phyloP scores from a whole-genome alignment of 2,113 vertebrate species.

The Saguinus imperator region DNA sequence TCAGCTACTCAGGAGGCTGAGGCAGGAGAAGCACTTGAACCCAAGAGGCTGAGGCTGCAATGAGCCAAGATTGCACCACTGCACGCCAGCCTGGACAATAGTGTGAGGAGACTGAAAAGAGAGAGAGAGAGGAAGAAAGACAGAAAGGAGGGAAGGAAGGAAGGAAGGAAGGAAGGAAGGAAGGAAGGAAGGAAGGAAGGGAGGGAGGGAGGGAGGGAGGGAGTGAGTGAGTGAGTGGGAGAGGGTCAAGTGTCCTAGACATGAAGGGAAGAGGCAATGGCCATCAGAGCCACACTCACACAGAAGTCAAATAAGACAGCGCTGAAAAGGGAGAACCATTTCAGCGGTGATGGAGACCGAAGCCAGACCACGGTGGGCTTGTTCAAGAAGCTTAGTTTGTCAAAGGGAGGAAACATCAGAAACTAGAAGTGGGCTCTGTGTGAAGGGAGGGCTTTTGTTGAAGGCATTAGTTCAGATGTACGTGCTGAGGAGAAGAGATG shows the following conservation, averaged over 20 bases:
- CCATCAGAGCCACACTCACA: background rate
- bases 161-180: no score
- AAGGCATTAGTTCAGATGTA: slow-evolving; percentile 28
- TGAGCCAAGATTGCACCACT: no score
- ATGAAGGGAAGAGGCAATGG: background rate
- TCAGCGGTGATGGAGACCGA: background rate
- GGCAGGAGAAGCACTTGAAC: no score
- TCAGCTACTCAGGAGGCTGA: no score
- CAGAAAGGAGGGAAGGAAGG: rapidly evolving
- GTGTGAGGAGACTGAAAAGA: no score
- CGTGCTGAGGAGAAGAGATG: background rate
- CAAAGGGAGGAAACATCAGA: background rate
- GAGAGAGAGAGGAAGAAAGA: no score
- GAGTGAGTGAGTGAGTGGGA: background rate
- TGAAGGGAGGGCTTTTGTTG: slow-evolving; percentile 12
- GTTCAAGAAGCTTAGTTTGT: background rate
- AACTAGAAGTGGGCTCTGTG: background rate
- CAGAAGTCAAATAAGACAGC: background rate
- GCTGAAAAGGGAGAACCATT: background rate
- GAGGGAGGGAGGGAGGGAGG: background rate
- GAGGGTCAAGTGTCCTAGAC: background rate
- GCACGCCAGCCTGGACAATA: no score
- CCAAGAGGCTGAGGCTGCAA: no score
- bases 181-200: no score
- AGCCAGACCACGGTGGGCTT: background rate